Base-by-base conservation (phyloP, 2,888 invertebrate genomes). In the Limnephilus auricula region DNA sequence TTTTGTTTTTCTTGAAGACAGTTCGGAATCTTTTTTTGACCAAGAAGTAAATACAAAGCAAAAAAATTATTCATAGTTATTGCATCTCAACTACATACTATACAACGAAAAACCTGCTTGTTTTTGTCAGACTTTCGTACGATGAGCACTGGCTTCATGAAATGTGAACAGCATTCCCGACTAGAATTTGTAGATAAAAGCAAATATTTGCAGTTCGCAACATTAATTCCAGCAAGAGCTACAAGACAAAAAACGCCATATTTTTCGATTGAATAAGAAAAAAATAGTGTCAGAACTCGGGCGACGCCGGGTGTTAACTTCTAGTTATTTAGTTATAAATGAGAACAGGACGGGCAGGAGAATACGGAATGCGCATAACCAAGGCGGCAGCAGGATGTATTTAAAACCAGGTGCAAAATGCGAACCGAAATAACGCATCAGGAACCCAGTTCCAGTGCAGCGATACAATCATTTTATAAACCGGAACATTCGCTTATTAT, bases 381-480 rank as follows among this genome's bases (percentile, higher is more conserved):
- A n/a, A 65, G 65, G 65, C 65, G 65, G 65, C 65, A 65, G n/a
- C 65, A 65, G 65, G 65, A 65, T 65, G 65, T n/a, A 65, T 65
- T 65, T 65, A 65, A 65, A 65, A 65, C 65, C 65, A 65, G 65
- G 65, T 65, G 65, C 65, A 65, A 65, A 65, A 65, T 65, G 25
- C 9, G 65, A 65, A 65, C 65, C 65, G 65, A 65, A 65, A 65
- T 65, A 65, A n/a, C 65, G 65, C 65, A 9, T 9, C 65, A 9
- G 25, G 65, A 65, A 65, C 65, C 50, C 65, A 25, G n/a, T 65
- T 9, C 65, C 65, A 65, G 65, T 65, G 65, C 25, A n/a, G 25
- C 25, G 9, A n/a, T 25, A n/a, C 9, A n/a, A 65, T 9, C 25
- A 25, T 65, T 25, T 65, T 65, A n/a, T 65, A 4, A 65, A 65